Conservation (phyloP, 2,113 vertebrate species). For the Petromus typicus region DNA sequence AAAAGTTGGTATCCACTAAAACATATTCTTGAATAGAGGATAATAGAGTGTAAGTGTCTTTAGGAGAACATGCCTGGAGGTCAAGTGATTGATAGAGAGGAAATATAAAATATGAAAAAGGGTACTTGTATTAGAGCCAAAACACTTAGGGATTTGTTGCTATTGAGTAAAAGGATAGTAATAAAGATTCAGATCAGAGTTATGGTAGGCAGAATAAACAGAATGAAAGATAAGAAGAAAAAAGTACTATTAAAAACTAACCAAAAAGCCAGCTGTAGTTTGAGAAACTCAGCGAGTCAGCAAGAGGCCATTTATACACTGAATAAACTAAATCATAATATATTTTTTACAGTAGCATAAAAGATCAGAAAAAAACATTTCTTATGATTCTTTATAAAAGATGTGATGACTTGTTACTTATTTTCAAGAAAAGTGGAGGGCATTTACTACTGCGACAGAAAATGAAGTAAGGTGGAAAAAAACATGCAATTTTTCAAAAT, state of each 20-base stretch:
- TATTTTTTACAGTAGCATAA: neutral
- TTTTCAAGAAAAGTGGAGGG: conserved; percentile 34
- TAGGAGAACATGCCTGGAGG: neutral
- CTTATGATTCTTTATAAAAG: neutral
- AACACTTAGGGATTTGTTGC: neutral
- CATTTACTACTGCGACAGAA: conserved; percentile 4
- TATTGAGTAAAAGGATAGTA: neutral
- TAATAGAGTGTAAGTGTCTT: neutral
- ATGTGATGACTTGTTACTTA: conserved; percentile 6
- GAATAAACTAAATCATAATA: neutral
- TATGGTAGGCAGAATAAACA: neutral
- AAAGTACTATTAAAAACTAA: neutral
- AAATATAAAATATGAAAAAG: neutral
- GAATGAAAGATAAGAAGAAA: neutral
- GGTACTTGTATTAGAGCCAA: neutral
- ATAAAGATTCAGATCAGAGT: neutral
- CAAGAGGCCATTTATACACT: neutral
- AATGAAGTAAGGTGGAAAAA: conserved; percentile 22
- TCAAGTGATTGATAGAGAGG: neutral
- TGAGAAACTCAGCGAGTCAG: neutral
- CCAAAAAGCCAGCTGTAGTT: neutral
- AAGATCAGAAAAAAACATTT: neutral
- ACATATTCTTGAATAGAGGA: neutral
- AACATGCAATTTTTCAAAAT: conserved; percentile 48
- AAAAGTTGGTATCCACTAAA: neutral